Base-by-base conservation (phyloP, 2,888 invertebrate genomes). In the Drosophila cognata region DNA sequence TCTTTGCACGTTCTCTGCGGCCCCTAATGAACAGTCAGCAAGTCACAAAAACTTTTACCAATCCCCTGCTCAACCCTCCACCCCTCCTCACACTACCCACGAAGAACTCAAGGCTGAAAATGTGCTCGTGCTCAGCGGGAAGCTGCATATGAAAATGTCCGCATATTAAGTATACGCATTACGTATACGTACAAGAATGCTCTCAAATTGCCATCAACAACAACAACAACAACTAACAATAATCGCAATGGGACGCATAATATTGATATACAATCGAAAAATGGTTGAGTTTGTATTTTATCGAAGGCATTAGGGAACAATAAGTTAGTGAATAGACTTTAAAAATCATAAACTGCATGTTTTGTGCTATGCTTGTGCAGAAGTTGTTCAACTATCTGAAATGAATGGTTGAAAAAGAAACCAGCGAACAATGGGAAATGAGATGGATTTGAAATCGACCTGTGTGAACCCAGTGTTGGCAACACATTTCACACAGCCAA, bases 21-120 rank as follows among this genome's bases (percentile, higher is more conserved):
- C 55, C 67, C 66, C 67, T 79, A 84, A 80, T 76, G 77, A 73
- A 71, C 77, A 74, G 79, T 74, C 77, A 81, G 77, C 72, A 81
- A 79, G 83, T 82, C 80, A 82, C 36, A 74, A 57, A 57, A 70
- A 73, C 61, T 81, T 81, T 63, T 50, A 46, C 58, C 25, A 48
- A 28, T 5, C 41, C 25, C 56, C 11, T 2, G 21, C 10, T 3
- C 29, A n/a, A 8, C 10, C 2, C n/a, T 16, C 28, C 13, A 5
- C 25, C 11, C 18, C 13, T 2, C 18, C 38, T 33, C 11, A 5
- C 13, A 43, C 21, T 21, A 4, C 46, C 46, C 16, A 28, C n/a
- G 21, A 38, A n/a, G 25, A 51, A 21, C 51, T 52, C 70, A 60
- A 69, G 48, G 57, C 63, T 62, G 36, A 21, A 61, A 71, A 71